phyloP scores from a whole-genome alignment of 1,140 invertebrate species.

The Calliopsis andreniformis region DNA sequence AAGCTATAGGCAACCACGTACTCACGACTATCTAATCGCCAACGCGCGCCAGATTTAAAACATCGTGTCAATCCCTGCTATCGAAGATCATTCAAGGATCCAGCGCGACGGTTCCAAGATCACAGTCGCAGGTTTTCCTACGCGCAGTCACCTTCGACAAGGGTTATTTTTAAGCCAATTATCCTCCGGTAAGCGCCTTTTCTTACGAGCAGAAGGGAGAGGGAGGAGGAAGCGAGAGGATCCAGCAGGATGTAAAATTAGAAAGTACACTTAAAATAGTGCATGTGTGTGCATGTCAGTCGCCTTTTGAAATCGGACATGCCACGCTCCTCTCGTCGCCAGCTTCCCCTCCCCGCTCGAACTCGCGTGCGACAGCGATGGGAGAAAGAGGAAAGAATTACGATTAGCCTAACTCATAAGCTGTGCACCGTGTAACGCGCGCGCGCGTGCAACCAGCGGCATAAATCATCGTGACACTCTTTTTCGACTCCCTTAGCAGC shows the following conservation, averaged over 20 bases:
- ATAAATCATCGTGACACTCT: constrained; percentile 14
- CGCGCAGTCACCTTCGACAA: neutral
- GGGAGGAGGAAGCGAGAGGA: constrained; percentile 6
- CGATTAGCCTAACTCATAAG: constrained; percentile 35
- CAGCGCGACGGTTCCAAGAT: too few relatives aligned
- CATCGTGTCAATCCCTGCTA: too few relatives aligned
- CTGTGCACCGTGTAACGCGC: neutral
- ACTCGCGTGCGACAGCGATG: neutral
- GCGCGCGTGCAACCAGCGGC: neutral
- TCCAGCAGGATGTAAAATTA: constrained; percentile 50
- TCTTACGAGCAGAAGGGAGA: constrained; percentile 14
- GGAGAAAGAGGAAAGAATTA: constrained; percentile 23
- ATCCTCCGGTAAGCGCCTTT: constrained; percentile 27
- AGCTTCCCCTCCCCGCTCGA: constrained; percentile 3
- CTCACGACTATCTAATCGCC: too few relatives aligned
- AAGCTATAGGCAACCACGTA: too few relatives aligned
- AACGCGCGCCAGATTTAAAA: too few relatives aligned
- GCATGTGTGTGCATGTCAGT: constrained; percentile 18
- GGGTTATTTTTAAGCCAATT: constrained; percentile 49
- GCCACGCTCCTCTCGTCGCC: constrained; percentile 20
- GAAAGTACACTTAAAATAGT: constrained; percentile 53
- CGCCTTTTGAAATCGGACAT: constrained; percentile 45
- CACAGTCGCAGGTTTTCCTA: neutral
- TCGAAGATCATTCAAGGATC: too few relatives aligned
- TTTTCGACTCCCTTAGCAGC: constrained; percentile 9